phyloP scores from a whole-genome alignment of 2,888 invertebrate genomes.

The Diaphora mendica region DNA sequence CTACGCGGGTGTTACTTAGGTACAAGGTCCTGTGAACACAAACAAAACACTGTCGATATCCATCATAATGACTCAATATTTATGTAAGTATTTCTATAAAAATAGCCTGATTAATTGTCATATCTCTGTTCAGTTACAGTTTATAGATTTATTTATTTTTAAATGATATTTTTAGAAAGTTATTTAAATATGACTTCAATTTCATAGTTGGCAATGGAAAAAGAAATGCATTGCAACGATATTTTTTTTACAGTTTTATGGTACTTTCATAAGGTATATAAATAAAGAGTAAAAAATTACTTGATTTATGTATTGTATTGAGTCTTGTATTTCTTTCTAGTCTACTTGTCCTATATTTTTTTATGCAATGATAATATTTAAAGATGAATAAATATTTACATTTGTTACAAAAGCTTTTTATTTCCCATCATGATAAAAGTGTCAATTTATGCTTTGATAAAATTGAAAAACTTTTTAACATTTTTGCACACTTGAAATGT shows the following conservation, averaged over 20 bases:
- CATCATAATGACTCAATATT: no score
- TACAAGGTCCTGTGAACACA: no score
- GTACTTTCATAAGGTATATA: background rate
- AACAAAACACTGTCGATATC: no score
- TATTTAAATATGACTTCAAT: no score
- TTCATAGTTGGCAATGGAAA: no score
- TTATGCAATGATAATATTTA: background rate
- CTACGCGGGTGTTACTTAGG: no score
- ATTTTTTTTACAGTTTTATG: background rate
- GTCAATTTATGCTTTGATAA: background rate
- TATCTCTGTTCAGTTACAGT: no score
- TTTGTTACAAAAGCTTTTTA: constrained; percentile 3
- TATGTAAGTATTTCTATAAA: no score
- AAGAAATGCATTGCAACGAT: no score
- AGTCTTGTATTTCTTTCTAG: background rate
- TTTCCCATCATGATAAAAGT: background rate
- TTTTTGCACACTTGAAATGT: background rate
- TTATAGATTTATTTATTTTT: no score
- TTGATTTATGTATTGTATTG: background rate
- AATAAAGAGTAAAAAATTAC: background rate
- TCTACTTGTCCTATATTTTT: background rate
- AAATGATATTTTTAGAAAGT: no score
- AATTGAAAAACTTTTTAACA: background rate
- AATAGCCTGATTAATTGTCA: no score
- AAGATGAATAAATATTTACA: constrained; percentile 1